Evolutionary conservation across 2,113 vertebrate genomes (phyloP).

Genomic region (Pituophis catenifer): DNA sequence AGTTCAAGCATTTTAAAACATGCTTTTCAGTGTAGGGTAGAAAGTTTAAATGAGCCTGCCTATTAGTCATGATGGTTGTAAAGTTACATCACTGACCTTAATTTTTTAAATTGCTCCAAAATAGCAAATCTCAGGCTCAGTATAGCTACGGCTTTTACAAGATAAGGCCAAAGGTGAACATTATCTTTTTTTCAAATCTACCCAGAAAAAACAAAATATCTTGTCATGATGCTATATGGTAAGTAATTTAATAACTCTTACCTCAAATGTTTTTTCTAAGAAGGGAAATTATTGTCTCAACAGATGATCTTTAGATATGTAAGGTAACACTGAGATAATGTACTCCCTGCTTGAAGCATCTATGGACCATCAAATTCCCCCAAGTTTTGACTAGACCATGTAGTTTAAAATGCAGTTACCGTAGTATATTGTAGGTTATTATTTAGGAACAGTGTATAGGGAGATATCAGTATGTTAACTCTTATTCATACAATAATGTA

Average conservation of each 20-base stretch:
- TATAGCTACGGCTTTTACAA: background rate
- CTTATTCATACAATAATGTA: background rate
- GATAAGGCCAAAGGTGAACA: background rate
- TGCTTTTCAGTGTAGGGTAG: background rate
- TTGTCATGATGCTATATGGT: background rate
- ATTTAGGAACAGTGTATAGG: background rate
- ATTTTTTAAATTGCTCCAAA: slow-evolving; percentile 1
- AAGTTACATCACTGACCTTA: background rate
- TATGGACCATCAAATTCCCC: background rate
- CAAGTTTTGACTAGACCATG: background rate
- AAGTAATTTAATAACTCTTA: background rate
- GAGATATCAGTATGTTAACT: background rate
- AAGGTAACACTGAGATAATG: background rate
- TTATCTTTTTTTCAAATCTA: background rate
- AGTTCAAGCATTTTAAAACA: background rate
- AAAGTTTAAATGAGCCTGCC: background rate
- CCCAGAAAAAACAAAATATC: background rate
- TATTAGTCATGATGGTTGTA: background rate
- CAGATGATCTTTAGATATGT: background rate
- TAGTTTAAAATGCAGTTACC: background rate
- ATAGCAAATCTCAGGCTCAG: background rate
- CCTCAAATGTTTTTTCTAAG: background rate
- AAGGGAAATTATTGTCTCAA: background rate
- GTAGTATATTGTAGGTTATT: background rate
- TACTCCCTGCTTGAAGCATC: background rate